Base-by-base conservation (phyloP, 2,888 invertebrate species). In the Limnephilus rhombicus region DNA sequence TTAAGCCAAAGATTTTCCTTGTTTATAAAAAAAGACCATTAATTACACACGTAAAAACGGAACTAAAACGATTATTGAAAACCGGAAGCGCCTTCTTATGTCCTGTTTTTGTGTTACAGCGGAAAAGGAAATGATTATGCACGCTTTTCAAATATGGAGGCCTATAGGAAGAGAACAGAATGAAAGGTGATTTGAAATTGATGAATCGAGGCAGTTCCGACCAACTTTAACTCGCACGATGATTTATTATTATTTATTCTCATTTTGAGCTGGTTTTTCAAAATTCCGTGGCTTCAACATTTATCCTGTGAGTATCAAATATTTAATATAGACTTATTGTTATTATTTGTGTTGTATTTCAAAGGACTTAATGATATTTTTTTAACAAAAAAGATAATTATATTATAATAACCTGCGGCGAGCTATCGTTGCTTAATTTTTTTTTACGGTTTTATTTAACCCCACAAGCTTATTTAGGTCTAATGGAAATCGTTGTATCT, bases 151-250 rank as follows among this genome's bases (percentile, higher is more conserved):
- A 68, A 80, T 81, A 81, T 81, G 82, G 81, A 53, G 29, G 53
- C 34, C 53, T 29, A 80, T 9, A 80, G 80, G 85, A 80, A 81
- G 45, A 31, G 29, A 24, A n/a, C 37, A 34, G 90, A 90, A 83
- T 34, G 90, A n/a, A 31, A 85, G 90, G 90, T 90, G 80, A 91
- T 91, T 88, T 80, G 24, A 86, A 88, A 53, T 91, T 91, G 88
- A 91, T 91, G 87, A 91, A 91, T 24, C 49, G 87, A 31, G 12
- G 45, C 82, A 82, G 34, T 37, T 83, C 24, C 31, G 18, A 37
- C 18, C 83, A 83, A 24, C 68, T 68, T 68, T 68, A 68, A 9
- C 68, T 68, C 24, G 24, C 9, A 68, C 24, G 68, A 68, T n/a
- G 68, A 68, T 68, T 68, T 68, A 68, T 68, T 68, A 68, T 68